Base-by-base conservation (phyloP, 1,140 invertebrate genomes). In the Asobara japonica region DNA sequence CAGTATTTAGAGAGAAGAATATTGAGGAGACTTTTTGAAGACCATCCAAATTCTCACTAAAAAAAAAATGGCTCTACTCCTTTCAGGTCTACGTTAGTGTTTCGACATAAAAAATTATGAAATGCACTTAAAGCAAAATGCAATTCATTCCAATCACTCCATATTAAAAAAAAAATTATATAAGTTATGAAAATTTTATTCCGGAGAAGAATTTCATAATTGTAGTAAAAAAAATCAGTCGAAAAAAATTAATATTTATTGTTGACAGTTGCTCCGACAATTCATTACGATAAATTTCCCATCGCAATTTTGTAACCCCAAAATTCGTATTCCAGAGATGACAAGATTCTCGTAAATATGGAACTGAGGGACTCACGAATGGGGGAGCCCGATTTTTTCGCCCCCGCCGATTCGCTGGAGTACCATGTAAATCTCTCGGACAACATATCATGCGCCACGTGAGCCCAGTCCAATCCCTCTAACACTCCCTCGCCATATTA, bases 341-440 rank as follows among this genome's bases (percentile, higher is more conserved):
- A 48, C 31, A 33, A 33, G 20, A 48, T 27, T 38, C n/a, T 66
- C 56, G 31, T 69, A 71, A 60, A 65, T 33, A 73, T 60, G 13
- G 64, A 60, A 72, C 13, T 48, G 29, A 5, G n/a, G 20, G 38
- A 51, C 29, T 67, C 70, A 69, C 56, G 30, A 65, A 78, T 70
- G 65, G 36, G 71, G 75, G 74, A 75, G 79, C 78, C 79, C 80
- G 81, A 85, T 82, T 81, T 83, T n/a, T 83, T 78, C 71, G 74
- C 78, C 68, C 78, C 69, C 74, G 7, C 74, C 80, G 73, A 73
- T 82, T 82, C 78, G 77, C 80, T 74, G 79, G 77, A 81, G 79
- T 78, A 72, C 74, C 77, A 82, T 84, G 83, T 85, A 84, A 86
- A 85, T 85, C 83, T 84, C 80, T 82, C 76, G 70, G 80, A 82